These are phyloP conservation scores for Drosophila macrospina DNA, from an alignment of 2,888 invertebrate species.

Conservation along the genomic window DNA sequence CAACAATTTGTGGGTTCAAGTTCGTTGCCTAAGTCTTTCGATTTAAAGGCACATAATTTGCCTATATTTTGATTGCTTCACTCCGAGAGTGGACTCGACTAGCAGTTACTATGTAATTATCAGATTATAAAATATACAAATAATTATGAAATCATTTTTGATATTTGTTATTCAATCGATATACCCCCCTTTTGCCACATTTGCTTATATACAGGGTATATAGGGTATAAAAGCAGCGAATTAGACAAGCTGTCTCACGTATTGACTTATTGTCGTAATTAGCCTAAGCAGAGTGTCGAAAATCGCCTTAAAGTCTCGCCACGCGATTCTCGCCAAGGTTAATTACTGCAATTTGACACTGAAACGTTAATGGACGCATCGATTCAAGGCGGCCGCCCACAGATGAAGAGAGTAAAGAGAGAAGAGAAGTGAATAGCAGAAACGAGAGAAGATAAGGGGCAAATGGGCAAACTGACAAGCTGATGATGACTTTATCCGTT, in stretches of 20 bases:
- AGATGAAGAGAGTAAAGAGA: not conserved
- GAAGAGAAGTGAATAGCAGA: too few relatives aligned
- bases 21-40: conserved; percentile 65
- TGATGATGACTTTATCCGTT: conserved; percentile 49
- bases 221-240: conserved; percentile 19
- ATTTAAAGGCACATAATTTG: conserved; percentile 32
- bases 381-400: conserved; percentile 52
- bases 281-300: conserved; percentile 58
- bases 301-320: conserved; percentile 64
- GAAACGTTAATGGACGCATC: conserved; percentile 37
- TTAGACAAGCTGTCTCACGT: conserved; percentile 23
- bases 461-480: conserved; percentile 24
- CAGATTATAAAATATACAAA: not conserved
- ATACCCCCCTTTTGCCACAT: not conserved
- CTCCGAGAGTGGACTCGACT: conserved; percentile 2
- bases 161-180: too few relatives aligned
- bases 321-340: conserved; percentile 69
- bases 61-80: conserved; percentile 11
- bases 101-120: not conserved
- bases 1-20: conserved; percentile 33
- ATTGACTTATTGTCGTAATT: conserved; percentile 50
- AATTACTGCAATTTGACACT: conserved; percentile 61
- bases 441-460: not conserved
- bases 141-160: not conserved
- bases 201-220: not conserved